These are phyloP conservation scores for Sylvilagus bachmani DNA, from an alignment of 2,113 vertebrate genomes.

Conservation along the genomic window DNA sequence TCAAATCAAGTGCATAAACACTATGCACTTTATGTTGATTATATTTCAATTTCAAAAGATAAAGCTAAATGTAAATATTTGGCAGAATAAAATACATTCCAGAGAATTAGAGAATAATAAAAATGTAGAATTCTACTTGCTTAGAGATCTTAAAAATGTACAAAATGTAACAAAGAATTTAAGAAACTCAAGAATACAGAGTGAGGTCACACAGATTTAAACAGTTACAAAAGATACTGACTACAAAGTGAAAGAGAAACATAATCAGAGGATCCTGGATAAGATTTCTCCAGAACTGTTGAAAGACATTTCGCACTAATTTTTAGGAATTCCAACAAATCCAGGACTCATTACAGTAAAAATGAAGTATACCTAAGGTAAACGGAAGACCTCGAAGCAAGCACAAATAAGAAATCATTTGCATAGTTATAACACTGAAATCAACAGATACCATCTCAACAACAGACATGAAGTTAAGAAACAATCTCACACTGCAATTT, in stretches of 20 bases:
- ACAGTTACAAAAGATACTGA: not conserved
- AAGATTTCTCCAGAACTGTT: not conserved
- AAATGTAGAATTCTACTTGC: not conserved
- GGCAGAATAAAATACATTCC: not conserved
- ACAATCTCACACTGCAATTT: not conserved
- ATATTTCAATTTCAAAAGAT: not conserved
- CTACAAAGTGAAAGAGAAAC: not conserved
- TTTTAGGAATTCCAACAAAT: not conserved
- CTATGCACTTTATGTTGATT: not conserved
- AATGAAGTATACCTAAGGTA: not conserved
- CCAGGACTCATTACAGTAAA: not conserved
- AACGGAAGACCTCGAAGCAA: constrained; percentile 4
- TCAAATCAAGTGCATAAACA: not conserved
- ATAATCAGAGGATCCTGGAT: not conserved
- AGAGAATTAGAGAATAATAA: not conserved
- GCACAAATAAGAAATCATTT: not conserved
- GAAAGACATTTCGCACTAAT: not conserved
- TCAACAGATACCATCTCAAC: not conserved
- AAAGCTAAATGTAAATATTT: not conserved
- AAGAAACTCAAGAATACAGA: not conserved
- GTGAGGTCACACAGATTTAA: not conserved
- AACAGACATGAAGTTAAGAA: not conserved
- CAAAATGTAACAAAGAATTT: constrained; percentile 5
- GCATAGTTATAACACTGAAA: not conserved
- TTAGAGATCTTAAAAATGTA: not conserved